Evolutionary conservation across 2,797 vertebrate genomes (phyloP).

Genomic region (Chloroceryle inda): DNA sequence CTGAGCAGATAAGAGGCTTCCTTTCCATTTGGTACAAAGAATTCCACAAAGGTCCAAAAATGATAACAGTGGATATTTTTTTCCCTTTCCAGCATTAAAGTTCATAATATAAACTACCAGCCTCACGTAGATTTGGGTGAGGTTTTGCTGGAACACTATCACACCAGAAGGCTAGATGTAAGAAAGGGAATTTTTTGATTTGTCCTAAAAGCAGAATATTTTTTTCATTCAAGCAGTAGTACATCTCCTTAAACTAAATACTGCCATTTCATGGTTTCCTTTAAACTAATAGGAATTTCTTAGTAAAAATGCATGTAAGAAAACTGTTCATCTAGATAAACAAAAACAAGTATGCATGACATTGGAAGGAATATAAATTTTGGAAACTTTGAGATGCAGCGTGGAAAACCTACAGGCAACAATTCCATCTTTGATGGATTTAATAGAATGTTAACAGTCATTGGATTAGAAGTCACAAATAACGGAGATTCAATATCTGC

Average conservation of each 20-base stretch:
- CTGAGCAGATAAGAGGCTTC: conserved; percentile 34
- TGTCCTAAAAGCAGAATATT: not conserved
- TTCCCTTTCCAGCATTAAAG: not conserved
- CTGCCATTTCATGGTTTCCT: not conserved
- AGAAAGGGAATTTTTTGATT: not conserved
- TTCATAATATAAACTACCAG: not conserved
- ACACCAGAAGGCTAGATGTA: not conserved
- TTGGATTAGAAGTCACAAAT: conserved; percentile 22
- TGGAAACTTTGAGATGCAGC: not conserved
- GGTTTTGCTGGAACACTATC: not conserved
- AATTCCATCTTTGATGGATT: conserved; percentile 5
- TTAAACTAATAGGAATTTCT: not conserved
- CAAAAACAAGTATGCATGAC: conserved; percentile 6
- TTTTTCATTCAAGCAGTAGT: not conserved
- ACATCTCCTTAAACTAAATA: not conserved
- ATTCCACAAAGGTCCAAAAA: conserved; percentile 26
- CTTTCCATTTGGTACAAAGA: conserved; percentile 4
- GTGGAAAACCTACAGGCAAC: conserved; percentile 28
- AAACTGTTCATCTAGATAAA: not conserved
- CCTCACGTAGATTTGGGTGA: not conserved
- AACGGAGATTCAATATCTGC: not conserved
- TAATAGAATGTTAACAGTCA: conserved; percentile 8
- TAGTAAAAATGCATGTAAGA: conserved; percentile 6
- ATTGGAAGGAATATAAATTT: not conserved
- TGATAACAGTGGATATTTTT: not conserved